Percentiles rank a stretch among this genome's conserved stretches.
Conservation (phyloP, 2,113 vertebrate genomes). For the Prolemur simus region DNA sequence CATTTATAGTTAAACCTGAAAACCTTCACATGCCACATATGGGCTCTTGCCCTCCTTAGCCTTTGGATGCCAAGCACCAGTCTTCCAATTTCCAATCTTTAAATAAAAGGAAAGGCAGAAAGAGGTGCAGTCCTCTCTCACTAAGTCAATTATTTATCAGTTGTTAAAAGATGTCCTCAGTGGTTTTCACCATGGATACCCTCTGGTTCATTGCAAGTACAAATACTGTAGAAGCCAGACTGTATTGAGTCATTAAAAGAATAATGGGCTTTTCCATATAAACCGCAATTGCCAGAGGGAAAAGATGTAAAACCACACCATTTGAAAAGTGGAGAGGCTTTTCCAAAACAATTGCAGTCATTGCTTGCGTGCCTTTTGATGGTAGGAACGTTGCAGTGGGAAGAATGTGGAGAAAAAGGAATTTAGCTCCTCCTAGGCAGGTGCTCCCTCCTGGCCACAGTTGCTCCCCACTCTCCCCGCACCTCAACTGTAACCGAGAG, state of each 20-base stretch:
- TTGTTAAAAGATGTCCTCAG: not conserved
- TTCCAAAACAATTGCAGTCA: conserved; percentile 1
- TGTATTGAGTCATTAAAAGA: conserved; percentile 1
- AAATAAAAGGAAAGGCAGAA: not conserved
- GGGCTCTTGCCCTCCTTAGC: not conserved
- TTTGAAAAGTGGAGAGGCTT: conserved; percentile 48
- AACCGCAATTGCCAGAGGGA: not conserved
- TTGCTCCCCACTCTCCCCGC: not conserved
- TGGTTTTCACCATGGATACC: not conserved
- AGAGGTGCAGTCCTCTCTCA: not conserved
- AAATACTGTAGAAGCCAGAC: not conserved
- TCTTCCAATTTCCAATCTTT: not conserved
- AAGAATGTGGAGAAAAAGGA: not conserved
- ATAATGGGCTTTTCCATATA: conserved; percentile 34
- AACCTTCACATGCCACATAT: not conserved
- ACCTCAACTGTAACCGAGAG: not conserved
- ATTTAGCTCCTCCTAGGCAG: not conserved
- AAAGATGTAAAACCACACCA: not conserved
- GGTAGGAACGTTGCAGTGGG: not conserved
- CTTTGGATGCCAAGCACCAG: not conserved
- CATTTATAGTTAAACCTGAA: conserved; percentile 64
- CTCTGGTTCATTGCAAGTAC: not conserved
- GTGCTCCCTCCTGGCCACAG: not conserved
- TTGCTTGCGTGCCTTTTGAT: not conserved
- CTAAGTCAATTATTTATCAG: not conserved